Evolutionary conservation across 2,888 invertebrate species (phyloP).

Genomic region (Nezara viridula): DNA sequence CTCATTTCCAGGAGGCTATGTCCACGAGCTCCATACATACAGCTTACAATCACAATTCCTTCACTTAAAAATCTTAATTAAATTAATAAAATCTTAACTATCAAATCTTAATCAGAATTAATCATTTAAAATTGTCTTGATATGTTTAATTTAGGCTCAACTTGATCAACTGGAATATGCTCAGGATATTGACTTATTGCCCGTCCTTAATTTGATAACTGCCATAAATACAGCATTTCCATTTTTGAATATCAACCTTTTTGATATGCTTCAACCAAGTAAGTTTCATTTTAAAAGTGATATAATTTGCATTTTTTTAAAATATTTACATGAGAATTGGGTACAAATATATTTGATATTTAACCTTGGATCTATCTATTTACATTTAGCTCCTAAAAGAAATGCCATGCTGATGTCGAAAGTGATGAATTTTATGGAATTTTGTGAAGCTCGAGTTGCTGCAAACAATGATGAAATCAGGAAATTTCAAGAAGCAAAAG

Average conservation of each 20-base stretch:
- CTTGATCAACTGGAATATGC: conserved; percentile 25
- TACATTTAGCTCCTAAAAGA: conserved; percentile 47
- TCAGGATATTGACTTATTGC: conserved; percentile 35
- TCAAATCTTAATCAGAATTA: no score
- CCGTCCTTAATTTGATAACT: conserved; percentile 50
- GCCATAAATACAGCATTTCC: conserved; percentile 47
- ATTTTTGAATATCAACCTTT: conserved; percentile 45
- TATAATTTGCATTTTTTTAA: neutral
- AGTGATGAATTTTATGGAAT: conserved; percentile 49
- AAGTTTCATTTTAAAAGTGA: neutral
- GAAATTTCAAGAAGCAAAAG: conserved; percentile 42
- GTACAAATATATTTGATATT: neutral
- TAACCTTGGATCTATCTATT: neutral
- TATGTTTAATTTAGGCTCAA: neutral
- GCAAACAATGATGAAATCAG: neutral
- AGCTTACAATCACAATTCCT: neutral
- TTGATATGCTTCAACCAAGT: conserved; percentile 49
- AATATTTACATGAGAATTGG: neutral
- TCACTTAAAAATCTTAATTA: no score
- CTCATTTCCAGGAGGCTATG: no score
- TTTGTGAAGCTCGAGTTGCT: conserved; percentile 17
- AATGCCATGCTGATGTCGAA: conserved; percentile 43
- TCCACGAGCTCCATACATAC: no score
- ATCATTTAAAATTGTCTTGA: neutral
- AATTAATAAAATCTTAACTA: no score